A percentile compares a stretch with the other conserved stretches of the same genome.
Conservation (phyloP, 2,113 vertebrate species). For the Channa argus region DNA sequence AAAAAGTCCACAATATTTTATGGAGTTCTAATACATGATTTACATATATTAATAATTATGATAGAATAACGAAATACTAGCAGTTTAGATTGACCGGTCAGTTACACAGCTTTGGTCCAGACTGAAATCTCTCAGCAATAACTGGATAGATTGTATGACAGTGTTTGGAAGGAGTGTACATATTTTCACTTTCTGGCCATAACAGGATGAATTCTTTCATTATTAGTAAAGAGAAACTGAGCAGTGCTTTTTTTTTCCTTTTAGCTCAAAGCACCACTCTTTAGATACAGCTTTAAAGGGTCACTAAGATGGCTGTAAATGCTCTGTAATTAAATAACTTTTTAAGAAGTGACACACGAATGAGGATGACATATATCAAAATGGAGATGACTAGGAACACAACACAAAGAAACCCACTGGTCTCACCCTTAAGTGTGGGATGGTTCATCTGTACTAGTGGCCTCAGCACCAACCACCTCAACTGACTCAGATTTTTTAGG, state of each 20-base stretch:
- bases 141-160: background rate
- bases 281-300: background rate
- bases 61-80: too few relatives aligned
- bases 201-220: too few relatives aligned
- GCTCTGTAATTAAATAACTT: conserved; percentile 18
- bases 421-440: conserved; percentile 81
- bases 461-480: conserved; percentile 74
- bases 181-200: too few relatives aligned
- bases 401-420: conserved; percentile 40
- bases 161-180: too few relatives aligned
- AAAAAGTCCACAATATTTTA: background rate
- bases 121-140: background rate
- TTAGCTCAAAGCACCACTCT: background rate
- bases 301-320: background rate
- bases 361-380: conserved; percentile 28
- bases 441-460: conserved; percentile 70
- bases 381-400: conserved; percentile 59
- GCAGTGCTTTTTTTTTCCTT: too few relatives aligned
- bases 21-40: background rate
- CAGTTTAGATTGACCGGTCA: too few relatives aligned
- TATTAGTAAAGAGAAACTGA: too few relatives aligned
- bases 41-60: too few relatives aligned
- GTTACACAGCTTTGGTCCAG: background rate
- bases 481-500: conserved; percentile 77
- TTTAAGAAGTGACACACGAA: conserved; percentile 27